Percentiles rank a stretch among this genome's conserved stretches.
These are phyloP conservation scores for Thryonomys swinderianus DNA, from an alignment of 2,113 vertebrate genomes.

Conservation along the genomic window DNA sequence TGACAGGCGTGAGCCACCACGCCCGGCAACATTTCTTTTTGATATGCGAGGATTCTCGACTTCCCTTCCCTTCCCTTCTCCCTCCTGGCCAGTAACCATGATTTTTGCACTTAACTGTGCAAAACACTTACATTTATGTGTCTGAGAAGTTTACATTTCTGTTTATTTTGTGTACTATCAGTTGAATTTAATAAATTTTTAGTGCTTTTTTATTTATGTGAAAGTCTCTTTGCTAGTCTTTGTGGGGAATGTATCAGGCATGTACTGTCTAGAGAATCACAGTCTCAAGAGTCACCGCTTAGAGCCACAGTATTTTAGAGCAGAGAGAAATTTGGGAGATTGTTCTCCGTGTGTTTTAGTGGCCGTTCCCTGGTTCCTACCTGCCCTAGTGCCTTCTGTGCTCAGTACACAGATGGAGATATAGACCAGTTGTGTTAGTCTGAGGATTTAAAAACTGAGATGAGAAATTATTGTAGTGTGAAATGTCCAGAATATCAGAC, in stretches of 20 bases:
- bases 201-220: conserved; percentile 8
- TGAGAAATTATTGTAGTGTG: neutral
- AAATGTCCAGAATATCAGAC: neutral
- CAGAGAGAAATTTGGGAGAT: neutral
- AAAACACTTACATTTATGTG: neutral
- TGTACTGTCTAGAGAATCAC: neutral
- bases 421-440: neutral
- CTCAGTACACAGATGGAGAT: neutral
- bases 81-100: too few species aligned
- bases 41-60: too few species aligned
- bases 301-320: neutral
- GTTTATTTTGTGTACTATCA: conserved; percentile 11
- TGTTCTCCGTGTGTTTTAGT: neutral
- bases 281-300: neutral
- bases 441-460: neutral
- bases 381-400: neutral
- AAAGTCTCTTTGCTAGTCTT: neutral
- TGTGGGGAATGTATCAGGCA: neutral
- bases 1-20: too few species aligned
- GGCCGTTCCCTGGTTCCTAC: neutral
- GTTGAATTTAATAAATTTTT: conserved; percentile 23
- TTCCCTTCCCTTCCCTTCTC: too few species aligned
- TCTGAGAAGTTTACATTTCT: neutral
- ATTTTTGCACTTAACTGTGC: neutral
- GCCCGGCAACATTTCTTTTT: too few species aligned